Percentiles rank a stretch among this genome's conserved stretches.
phyloP scores from a whole-genome alignment of 2,113 vertebrate species.

The Cairina moschata region DNA sequence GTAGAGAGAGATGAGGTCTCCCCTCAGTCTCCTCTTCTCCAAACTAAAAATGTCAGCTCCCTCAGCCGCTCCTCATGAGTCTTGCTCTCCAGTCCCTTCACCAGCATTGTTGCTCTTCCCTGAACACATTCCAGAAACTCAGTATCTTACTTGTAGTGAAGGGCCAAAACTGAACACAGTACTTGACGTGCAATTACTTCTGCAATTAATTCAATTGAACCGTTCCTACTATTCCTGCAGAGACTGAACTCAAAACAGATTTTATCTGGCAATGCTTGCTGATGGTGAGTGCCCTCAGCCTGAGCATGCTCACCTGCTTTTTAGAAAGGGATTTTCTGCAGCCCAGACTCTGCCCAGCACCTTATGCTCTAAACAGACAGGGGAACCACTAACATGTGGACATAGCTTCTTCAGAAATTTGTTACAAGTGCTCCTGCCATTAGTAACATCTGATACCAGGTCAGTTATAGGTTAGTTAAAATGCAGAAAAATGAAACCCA shows the following conservation, averaged over 20 bases:
- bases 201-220: neutral
- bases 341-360: neutral
- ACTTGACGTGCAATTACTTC: no score
- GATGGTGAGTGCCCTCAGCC: neutral
- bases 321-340: neutral
- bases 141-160: no score
- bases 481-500: neutral
- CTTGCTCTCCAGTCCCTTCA: no score
- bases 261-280: neutral
- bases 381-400: accelerated
- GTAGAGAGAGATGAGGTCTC: neutral
- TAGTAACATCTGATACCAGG: neutral
- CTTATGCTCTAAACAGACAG: neutral
- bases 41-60: neutral
- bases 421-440: neutral
- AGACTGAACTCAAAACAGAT: neutral
- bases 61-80: no score
- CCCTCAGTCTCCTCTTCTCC: neutral
- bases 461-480: neutral
- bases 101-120: no score
- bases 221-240: neutral
- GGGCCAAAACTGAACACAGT: no score
- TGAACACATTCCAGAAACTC: no score
- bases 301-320: neutral
- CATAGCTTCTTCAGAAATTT: neutral